These are phyloP conservation scores for Rhea pennata DNA, from an alignment of 2,113 vertebrate genomes.

Conservation along the genomic window DNA sequence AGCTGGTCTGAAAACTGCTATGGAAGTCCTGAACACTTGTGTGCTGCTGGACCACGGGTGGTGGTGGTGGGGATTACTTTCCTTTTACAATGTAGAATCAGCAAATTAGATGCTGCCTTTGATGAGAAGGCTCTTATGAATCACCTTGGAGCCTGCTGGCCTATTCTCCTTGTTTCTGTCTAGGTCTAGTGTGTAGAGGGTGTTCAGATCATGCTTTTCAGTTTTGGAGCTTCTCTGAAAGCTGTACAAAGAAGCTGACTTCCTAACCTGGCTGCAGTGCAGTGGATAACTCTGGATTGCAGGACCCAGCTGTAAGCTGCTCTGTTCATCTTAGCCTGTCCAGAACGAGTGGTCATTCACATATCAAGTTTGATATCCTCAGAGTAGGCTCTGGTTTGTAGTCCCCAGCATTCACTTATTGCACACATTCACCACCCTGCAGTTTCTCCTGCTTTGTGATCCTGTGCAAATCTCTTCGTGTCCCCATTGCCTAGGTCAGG, in stretches of 20 bases:
- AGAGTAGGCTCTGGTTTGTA: no score
- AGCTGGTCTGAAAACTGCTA: not conserved
- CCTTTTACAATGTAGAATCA: not conserved
- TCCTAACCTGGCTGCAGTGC: not conserved
- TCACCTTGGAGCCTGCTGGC: not conserved
- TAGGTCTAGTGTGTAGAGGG: not conserved
- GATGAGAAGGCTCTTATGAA: not conserved
- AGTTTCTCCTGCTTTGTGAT: not conserved
- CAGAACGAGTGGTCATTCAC: no score
- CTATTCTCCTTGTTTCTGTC: not conserved
- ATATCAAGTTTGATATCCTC: no score
- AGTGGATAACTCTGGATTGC: not conserved
- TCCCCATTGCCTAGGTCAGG: not conserved
- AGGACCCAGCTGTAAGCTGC: not conserved
- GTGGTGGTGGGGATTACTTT: not conserved
- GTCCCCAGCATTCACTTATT: not conserved
- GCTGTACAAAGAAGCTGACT: not conserved
- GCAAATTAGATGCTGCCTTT: not conserved
- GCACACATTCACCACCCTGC: no score
- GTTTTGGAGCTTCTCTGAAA: not conserved
- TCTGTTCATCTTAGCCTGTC: no score
- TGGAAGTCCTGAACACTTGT: not conserved
- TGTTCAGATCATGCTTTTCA: not conserved
- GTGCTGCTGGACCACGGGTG: not conserved
- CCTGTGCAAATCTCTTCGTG: not conserved